A percentile compares a stretch with the other conserved stretches of the same genome.
Conservation (phyloP, 2,797 vertebrate genomes). For the Anisognathus igniventris region DNA sequence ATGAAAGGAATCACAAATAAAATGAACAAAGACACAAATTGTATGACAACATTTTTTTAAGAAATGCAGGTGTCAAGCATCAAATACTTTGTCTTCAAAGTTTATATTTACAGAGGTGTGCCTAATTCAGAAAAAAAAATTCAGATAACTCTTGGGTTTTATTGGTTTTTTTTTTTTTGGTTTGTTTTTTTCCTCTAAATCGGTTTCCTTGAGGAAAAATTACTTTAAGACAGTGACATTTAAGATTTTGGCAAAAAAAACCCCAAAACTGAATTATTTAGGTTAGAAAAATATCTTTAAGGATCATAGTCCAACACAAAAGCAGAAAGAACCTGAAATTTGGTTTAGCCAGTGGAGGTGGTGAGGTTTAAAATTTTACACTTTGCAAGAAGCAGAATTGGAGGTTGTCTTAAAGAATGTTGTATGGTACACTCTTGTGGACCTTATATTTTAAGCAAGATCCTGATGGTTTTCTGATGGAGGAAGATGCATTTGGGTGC, state of each 20-base stretch:
- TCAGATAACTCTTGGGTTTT: background rate
- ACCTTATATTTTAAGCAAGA: background rate
- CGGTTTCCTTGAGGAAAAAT: background rate
- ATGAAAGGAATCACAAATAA: background rate
- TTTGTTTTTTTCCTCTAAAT: background rate
- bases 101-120: background rate
- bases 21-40: background rate
- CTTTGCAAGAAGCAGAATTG: background rate
- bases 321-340: background rate
- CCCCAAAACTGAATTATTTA: background rate
- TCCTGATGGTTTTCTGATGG: background rate
- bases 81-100: background rate
- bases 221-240: background rate
- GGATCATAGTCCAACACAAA: background rate
- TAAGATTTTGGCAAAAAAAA: background rate
- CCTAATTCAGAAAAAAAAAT: background rate
- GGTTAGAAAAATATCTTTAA: background rate
- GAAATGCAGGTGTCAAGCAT: background rate
- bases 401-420: background rate
- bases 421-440: rapidly evolving
- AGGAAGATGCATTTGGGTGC: background rate
- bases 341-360: background rate
- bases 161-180: background rate
- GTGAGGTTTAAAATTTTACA: background rate
- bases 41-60: background rate